Base-by-base conservation (phyloP, 2,113 vertebrate genomes). In the Trematomus loennbergii region DNA sequence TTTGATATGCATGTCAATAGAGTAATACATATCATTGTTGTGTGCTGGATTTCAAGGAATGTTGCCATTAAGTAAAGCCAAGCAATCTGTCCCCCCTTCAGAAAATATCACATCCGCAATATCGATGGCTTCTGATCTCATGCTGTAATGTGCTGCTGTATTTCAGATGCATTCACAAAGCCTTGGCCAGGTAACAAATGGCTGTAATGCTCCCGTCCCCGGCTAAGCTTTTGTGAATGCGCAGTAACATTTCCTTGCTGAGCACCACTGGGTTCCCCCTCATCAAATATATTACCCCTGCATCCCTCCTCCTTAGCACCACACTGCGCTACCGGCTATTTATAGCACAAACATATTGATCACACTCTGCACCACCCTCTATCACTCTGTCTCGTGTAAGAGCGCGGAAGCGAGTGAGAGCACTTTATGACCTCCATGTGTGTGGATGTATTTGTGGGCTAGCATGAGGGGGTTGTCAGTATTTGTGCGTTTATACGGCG, bases 341-440 rank as follows among this genome's bases (percentile, higher is more conserved):
- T 93, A 94, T 93, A 94, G 94, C 89, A 83, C 91, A 94, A 94
- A 94, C 93, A 93, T 94, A 94, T 94, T 93, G 93, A 95, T 94
- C 93, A 94, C 71, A 49, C 89, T 58, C 91, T 89, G 90, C 91
- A 91, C 87, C 89, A 91, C 84, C 81, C 79, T 93, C 85, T 81
- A 88, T 93, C 91, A 92, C 82, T 77, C 71, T 89, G 89, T 88
- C 90, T 82, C n/a, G 72, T 77, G 62, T 59, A 54, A 78, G 72
- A 73, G 84, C 69, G 15, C 5, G 5, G 53, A 72, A 76, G 63
- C 68, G 77, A 67, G 50, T 13, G 58, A 50, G 72, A 49, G 36
- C 40, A 18, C 67, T 88, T 82, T 84, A 92, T 48, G 83, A 70
- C 67, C 65, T 61, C 17, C 36, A 11, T 33, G 55, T 48, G 57